These are phyloP conservation scores for Noctua fimbriata DNA, from an alignment of 2,888 invertebrate species.

Conservation along the genomic window DNA sequence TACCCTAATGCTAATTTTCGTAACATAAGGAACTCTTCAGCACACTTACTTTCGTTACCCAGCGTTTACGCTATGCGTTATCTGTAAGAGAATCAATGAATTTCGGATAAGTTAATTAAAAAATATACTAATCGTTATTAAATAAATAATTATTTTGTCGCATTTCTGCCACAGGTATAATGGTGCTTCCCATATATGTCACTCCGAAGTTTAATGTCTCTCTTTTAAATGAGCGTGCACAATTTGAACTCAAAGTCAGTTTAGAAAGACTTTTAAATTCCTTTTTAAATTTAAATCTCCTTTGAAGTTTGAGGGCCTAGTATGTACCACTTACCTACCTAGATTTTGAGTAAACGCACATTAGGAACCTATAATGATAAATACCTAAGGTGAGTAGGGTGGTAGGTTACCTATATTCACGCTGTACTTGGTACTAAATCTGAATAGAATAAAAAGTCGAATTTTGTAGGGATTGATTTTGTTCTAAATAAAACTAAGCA, in stretches of 20 bases:
- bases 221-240: neutral
- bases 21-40: neutral
- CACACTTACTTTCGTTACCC: neutral
- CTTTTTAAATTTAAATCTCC: no score
- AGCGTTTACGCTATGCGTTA: neutral
- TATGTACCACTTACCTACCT: neutral
- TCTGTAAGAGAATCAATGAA: neutral
- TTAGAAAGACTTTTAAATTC: neutral
- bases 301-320: neutral
- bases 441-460: neutral
- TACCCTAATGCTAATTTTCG: neutral
- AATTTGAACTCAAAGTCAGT: neutral
- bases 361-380: neutral
- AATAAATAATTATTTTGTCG: neutral
- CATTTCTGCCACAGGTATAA: neutral
- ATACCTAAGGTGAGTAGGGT: neutral
- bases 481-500: conserved; percentile 41
- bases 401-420: neutral
- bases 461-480: neutral
- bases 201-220: neutral
- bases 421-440: neutral
- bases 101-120: neutral
- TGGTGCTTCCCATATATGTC: neutral
- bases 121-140: no score
- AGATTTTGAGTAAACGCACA: neutral